Base-by-base conservation (phyloP, 2,797 vertebrate species). In the Tenualosa thibaudeaui region DNA sequence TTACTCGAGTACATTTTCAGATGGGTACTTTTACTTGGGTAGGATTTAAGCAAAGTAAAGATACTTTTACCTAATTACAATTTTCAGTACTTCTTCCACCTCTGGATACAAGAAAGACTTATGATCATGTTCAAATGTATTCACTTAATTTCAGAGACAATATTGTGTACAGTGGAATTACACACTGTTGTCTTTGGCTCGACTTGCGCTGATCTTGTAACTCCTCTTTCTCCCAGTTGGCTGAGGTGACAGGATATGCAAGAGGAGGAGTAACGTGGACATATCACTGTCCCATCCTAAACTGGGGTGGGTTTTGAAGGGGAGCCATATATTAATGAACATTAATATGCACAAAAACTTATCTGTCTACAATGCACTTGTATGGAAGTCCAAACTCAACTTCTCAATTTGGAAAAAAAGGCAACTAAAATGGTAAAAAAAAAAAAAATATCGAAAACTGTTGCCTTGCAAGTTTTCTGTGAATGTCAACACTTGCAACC, bases 201-300 rank as follows among this genome's bases (percentile, higher is more conserved):
- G 24, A 56, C 40, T 22, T 26, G 26, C 46, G 9, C 62, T 84
- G 24, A 84, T 71, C 62, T 53, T 84, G 6, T 71, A 13, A 24
- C 37, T 84, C 26, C 50, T 75, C 62, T 84, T 84, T 53, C 46
- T 51, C 49, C 62, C 46, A 10, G 83, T 19, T 15, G 83, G 24
- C 46, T 84, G 83, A 26, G 65, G 50, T 84, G 65, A 84, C 37
- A 84, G 71, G 65, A 84, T 26, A 6, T 84, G 65, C 15, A 75
- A 31, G 5, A 84, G 50, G n/a, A 84, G 50, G 51, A 84, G 83
- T 49, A 84, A 37, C 5, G 65, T 50, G 13, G 68, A 84, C 46
- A 84, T 84, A 40, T 78, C 49, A 78, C 83, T 78, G 65, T 84
- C 49, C 65, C 65, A 84, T 37, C 71, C 68, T 84, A 65, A 8